Conservation (phyloP, 2,113 vertebrate genomes). For the Chitala chitala region DNA sequence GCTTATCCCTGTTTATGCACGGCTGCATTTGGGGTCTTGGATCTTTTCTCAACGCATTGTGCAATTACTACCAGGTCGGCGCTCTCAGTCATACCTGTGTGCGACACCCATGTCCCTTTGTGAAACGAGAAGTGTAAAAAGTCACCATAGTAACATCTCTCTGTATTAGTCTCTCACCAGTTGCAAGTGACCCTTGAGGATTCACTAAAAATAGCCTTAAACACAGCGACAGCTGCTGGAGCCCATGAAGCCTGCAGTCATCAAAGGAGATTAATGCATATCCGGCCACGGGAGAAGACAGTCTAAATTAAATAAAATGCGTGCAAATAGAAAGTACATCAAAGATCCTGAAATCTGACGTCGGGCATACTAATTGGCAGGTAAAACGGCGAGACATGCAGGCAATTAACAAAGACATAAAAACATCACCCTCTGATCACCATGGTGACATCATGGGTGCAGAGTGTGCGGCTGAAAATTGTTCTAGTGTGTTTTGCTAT, state of each 20-base stretch:
- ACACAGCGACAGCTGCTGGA: constrained; percentile 3
- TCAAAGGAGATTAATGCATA: constrained; percentile 1
- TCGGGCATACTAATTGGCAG: not conserved
- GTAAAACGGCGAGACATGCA: not conserved
- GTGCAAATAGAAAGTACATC: not conserved
- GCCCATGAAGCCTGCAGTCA: not conserved
- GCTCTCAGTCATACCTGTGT: not conserved
- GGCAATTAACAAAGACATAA: constrained; percentile 7
- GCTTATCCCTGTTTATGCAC: not conserved
- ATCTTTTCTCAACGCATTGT: too few species aligned
- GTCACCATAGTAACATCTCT: not conserved
- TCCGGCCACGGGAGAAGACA: not conserved
- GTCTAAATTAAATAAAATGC: not conserved
- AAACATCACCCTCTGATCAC: not conserved
- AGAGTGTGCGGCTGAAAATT: not conserved
- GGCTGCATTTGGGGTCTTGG: not conserved
- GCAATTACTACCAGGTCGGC: not conserved
- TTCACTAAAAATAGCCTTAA: constrained; percentile 8
- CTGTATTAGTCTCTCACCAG: not conserved
- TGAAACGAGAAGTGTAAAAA: not conserved
- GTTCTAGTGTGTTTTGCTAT: not conserved
- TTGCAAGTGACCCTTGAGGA: constrained; percentile 6
- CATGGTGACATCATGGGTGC: constrained; percentile 22
- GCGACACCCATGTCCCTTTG: not conserved
- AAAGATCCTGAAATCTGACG: not conserved